Evolutionary conservation across 2,888 invertebrate genomes (phyloP).

Genomic region (Formica aserva): DNA sequence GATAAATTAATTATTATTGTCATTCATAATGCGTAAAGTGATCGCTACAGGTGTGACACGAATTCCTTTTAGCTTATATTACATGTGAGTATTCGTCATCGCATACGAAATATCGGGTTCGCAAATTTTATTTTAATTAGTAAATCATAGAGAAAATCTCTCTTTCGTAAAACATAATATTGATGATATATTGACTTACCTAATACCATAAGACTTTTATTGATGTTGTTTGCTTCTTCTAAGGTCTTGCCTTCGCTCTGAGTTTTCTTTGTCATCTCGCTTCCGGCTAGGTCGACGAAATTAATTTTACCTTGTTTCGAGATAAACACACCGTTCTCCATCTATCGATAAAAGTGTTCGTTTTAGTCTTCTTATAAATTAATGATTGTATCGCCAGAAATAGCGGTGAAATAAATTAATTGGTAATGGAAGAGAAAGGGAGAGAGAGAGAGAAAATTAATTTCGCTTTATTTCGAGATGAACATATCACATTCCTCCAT

Average conservation of each 20-base stretch:
- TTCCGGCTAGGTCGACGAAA: slow-evolving; percentile 98
- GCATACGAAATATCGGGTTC: not conserved
- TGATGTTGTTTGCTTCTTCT: slow-evolving; percentile 98
- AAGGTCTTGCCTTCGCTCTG: slow-evolving; percentile 94
- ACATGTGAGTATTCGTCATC: not conserved
- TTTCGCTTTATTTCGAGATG: slow-evolving; percentile 96
- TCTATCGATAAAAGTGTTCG: slow-evolving; percentile 73
- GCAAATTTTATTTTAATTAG: not conserved
- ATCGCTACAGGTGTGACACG: not conserved
- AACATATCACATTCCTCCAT: slow-evolving; percentile 91
- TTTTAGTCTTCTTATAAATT: not conserved
- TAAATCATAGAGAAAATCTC: not conserved
- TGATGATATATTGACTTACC: slow-evolving; percentile 87
- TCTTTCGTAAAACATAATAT: not conserved
- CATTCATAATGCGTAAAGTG: slow-evolving; percentile 14
- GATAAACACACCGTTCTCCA: slow-evolving; percentile 93
- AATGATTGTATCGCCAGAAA: not conserved
- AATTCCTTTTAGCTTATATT: not conserved
- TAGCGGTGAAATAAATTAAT: not conserved
- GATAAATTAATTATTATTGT: slow-evolving; percentile 29
- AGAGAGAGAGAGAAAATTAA: slow-evolving; percentile 89
- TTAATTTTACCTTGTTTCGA: slow-evolving; percentile 97
- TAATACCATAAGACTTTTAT: slow-evolving; percentile 97
- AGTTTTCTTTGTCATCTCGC: slow-evolving; percentile 97
- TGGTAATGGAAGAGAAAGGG: not conserved